phyloP scores from a whole-genome alignment of 2,888 invertebrate species.

The Yponomeuta malinellus region DNA sequence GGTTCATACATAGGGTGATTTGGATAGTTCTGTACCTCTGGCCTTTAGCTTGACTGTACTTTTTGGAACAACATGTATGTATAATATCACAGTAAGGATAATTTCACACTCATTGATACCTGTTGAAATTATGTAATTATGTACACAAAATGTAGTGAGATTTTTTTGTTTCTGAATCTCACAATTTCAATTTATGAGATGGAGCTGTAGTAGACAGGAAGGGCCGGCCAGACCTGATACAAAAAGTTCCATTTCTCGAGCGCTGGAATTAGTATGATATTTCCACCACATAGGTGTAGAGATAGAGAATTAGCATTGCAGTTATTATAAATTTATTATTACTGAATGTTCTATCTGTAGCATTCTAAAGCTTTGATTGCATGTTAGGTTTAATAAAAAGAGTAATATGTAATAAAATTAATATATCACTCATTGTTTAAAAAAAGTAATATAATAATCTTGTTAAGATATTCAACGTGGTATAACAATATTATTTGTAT shows the following conservation, averaged over 20 bases:
- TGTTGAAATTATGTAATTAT: neutral
- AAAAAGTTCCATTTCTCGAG: neutral
- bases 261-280: constrained; percentile 5
- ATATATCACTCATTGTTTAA: constrained; percentile 52
- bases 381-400: constrained; percentile 58
- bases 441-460: constrained; percentile 43
- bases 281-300: constrained; percentile 9
- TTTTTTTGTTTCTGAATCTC: constrained; percentile 37
- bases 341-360: constrained; percentile 54
- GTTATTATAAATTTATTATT: constrained; percentile 38
- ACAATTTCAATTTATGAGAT: constrained; percentile 31
- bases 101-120: neutral
- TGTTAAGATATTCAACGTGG: constrained; percentile 43
- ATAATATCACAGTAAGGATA: neutral
- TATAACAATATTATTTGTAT: constrained; percentile 56
- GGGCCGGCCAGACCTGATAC: no score
- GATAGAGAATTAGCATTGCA: constrained; percentile 15
- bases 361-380: constrained; percentile 61
- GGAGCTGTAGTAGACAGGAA: no score
- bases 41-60: no score
- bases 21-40: no score
- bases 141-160: constrained; percentile 8
- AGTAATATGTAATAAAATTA: constrained; percentile 51
- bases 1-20: no score
- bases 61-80: neutral